Percentiles rank a stretch among this genome's conserved stretches.
Conservation (phyloP, 64 coral and sea anemone genomes). For the Montipora foliosa region DNA sequence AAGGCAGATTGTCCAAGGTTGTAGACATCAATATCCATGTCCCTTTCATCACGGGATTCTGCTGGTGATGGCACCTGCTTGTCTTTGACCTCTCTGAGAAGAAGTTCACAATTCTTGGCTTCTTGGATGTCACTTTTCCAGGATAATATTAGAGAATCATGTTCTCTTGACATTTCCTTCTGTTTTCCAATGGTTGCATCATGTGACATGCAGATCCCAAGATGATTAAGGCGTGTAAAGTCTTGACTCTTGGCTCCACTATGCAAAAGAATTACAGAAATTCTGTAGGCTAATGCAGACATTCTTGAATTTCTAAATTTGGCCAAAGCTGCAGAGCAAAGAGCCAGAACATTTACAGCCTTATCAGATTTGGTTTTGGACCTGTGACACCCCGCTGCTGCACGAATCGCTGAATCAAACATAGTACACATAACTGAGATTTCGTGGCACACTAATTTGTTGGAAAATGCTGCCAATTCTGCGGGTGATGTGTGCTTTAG, state of each 20-base stretch:
- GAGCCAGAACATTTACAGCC: slow-evolving; percentile 6
- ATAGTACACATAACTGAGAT: neutral
- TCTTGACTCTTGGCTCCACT: slow-evolving; percentile 40
- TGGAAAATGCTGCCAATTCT: slow-evolving; percentile 6
- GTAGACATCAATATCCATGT: slow-evolving; percentile 11
- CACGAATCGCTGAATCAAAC: neutral
- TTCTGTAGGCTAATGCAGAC: slow-evolving; percentile 55
- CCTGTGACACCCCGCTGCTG: neutral
- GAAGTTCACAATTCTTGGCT: slow-evolving; percentile 3
- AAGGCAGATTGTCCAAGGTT: neutral
- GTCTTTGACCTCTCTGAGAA: neutral
- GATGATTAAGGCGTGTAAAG: slow-evolving; percentile 44
- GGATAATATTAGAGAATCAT: neutral
- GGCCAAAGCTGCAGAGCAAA: slow-evolving; percentile 22
- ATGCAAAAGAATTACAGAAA: slow-evolving; percentile 57
- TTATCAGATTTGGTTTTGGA: neutral
- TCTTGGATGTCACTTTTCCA: neutral
- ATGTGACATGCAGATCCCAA: slow-evolving; percentile 4
- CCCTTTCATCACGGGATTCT: neutral
- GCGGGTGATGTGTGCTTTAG: slow-evolving; percentile 17
- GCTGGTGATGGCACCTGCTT: neutral
- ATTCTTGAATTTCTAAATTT: slow-evolving; percentile 30
- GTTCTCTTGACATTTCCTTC: neutral
- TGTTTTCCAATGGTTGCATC: neutral
- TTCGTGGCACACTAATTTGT: slow-evolving; percentile 7